phyloP scores from a whole-genome alignment of 2,113 vertebrate species.

The Balaeniceps rex region DNA sequence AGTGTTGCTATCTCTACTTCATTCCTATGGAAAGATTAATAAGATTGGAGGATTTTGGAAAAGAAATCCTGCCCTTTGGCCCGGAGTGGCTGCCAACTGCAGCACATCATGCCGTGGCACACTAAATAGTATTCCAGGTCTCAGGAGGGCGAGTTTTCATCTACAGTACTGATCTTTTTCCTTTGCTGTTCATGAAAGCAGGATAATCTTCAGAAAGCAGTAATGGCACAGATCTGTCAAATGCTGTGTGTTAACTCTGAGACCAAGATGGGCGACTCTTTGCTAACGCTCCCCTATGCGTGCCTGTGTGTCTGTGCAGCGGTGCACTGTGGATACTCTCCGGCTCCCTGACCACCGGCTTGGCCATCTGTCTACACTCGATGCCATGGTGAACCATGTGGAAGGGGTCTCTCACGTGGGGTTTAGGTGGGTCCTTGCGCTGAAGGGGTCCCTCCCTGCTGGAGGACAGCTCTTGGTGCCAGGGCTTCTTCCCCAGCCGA shows the following conservation, averaged over 20 bases:
- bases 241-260: neutral
- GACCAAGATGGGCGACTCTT: neutral
- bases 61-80: neutral
- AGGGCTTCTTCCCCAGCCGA: neutral
- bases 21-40: conserved; percentile 10
- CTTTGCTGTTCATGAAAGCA: neutral
- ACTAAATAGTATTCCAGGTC: neutral
- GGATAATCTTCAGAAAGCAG: neutral
- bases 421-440: neutral
- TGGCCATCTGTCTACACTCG: rapidly evolving
- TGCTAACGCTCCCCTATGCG: rapidly evolving
- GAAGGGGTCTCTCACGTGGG: too few relatives aligned
- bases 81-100: neutral
- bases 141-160: neutral
- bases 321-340: neutral
- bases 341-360: rapidly evolving
- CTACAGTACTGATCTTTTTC: neutral
- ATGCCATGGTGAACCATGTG: neutral
- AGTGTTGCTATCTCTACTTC: neutral
- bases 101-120: neutral
- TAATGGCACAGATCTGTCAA: neutral
- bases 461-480: neutral
- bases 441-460: neutral
- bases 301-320: rapidly evolving
- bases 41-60: neutral